phyloP scores from a whole-genome alignment of 2,113 vertebrate species.

The Crotalus horridus region DNA sequence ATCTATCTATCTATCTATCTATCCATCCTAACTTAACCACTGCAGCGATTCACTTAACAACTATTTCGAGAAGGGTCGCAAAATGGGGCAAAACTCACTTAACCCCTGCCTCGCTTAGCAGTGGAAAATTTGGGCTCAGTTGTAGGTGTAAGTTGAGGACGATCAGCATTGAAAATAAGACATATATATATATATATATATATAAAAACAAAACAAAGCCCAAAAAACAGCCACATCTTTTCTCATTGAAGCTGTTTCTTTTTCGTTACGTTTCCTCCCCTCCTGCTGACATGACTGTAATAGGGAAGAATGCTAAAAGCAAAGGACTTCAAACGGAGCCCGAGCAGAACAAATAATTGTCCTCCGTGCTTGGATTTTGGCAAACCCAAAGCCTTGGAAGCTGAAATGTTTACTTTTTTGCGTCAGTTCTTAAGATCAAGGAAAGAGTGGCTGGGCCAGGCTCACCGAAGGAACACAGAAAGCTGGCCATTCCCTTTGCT shows the following conservation, averaged over 20 bases:
- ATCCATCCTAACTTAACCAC: too few relatives aligned
- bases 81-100: neutral
- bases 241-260: neutral
- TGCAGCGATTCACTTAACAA: too few relatives aligned
- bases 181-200: neutral
- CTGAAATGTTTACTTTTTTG: neutral
- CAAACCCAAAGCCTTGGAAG: neutral
- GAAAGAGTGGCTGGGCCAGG: neutral
- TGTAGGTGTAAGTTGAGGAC: neutral
- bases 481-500: neutral
- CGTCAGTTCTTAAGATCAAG: neutral
- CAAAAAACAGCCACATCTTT: neutral
- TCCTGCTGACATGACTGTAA: neutral
- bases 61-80: neutral
- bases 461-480: neutral
- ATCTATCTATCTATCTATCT: too few relatives aligned
- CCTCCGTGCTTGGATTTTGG: neutral
- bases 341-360: neutral
- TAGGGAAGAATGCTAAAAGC: neutral
- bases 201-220: neutral
- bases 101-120: neutral
- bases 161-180: neutral
- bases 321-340: neutral
- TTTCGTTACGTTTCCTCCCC: neutral
- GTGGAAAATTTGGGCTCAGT: neutral